Base-by-base conservation (phyloP, 1,140 invertebrate species). In the Gryllus bimaculatus region DNA sequence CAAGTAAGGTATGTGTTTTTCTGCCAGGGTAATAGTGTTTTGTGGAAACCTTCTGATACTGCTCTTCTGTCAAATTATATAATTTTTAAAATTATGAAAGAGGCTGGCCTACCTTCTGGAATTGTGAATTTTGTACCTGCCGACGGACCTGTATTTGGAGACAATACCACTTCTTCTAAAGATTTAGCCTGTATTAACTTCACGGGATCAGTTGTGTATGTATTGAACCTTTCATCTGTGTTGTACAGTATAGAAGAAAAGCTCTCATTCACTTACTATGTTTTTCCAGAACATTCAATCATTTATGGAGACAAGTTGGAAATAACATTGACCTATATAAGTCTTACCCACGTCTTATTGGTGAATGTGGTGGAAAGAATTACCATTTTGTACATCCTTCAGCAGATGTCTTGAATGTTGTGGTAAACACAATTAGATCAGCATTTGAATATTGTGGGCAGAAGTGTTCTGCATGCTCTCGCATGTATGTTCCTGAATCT, bases 31-130 rank as follows among this genome's bases (percentile, higher is more conserved):
- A 98, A 98, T 86, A 91, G 92, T 54, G 95, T 98, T 12, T 83
- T 99, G 76, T 99, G 98, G 98, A 99, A 99, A 86, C 98, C 98
- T 1, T 99, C 98, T 10, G 97, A 99, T 85, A 99, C 98, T 7
- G 97, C 98, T 47, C 85, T 99, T 12, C 89, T 99, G 3, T 98
- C 97, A 13, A 99, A 99, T 86, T 99, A 97, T 91, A 90, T 91
- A 78, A 95, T 98, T 78, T 99, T 93, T 84, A 94, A 98, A 86
- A 94, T 97, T 48, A 94, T 97, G 87, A 89, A 91, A 78, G 97
- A 98, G 87, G 96, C 95, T 8, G 97, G 96, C 66, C 90, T 99
- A 48, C 98, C 98, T 13, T 89, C 96, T 26, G 98, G 98, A 76
- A 94, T 99, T 48, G 96, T 99, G 3, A 99, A 99, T 86, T 99